Conservation (phyloP, 53 echinoderm and acorn worm species). For the Echinometra lucunter region DNA sequence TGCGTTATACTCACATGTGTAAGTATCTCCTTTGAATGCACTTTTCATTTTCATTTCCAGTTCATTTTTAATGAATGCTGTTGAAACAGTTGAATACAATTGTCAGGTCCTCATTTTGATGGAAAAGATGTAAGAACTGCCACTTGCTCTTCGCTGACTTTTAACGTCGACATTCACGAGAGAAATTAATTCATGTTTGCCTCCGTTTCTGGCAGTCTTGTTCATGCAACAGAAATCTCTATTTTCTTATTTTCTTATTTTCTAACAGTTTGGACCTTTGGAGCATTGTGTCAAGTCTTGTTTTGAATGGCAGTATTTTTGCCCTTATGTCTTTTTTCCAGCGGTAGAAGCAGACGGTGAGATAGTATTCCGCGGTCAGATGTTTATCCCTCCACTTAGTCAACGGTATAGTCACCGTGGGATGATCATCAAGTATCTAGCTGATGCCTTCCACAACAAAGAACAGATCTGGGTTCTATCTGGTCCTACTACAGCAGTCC, state of each 20-base stretch:
- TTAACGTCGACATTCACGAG: no score
- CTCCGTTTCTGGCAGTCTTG: no score
- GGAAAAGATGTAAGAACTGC: constrained; percentile 66
- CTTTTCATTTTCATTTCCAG: no score
- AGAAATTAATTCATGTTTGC: no score
- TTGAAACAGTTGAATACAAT: constrained; percentile 41
- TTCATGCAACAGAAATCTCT: no score
- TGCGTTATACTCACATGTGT: constrained; percentile 87
- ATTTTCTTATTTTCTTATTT: no score
- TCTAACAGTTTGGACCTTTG: no score
- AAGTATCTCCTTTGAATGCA: no score
- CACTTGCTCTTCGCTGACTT: constrained; percentile 3
- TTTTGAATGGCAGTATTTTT: no score
- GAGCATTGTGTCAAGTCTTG: no score
- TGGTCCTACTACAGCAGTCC: constrained; percentile 49
- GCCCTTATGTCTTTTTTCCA: background rate
- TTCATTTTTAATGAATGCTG: no score
- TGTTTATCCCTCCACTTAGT: constrained; percentile 64
- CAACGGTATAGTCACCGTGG: constrained; percentile 69
- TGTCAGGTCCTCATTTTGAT: constrained; percentile 53
- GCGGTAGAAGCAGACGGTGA: constrained; percentile 56
- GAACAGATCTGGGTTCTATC: constrained; percentile 65
- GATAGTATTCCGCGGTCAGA: constrained; percentile 66
- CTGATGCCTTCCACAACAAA: constrained; percentile 47
- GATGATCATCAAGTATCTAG: constrained; percentile 65